phyloP scores from a whole-genome alignment of 2,113 vertebrate genomes.

The Callorhinus ursinus region DNA sequence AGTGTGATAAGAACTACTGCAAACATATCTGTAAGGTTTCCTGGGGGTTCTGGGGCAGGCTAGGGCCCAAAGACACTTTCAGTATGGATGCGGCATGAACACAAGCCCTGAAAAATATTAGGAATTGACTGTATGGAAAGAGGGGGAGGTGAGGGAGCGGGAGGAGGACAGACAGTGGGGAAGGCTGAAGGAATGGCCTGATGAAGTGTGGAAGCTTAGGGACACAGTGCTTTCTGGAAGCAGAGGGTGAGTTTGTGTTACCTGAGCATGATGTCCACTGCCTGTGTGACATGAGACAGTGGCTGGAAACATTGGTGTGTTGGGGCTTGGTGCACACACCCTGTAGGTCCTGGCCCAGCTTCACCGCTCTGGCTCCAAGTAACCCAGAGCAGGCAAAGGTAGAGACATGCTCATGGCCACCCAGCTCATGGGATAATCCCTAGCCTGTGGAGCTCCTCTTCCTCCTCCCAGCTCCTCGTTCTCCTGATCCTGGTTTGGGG shows the following conservation, averaged over 20 bases:
- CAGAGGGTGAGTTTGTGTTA: not conserved
- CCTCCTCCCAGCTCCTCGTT: fast-evolving
- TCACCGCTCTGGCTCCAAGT: not conserved
- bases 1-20: no score
- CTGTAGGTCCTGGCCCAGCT: no score
- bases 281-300: not conserved
- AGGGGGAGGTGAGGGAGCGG: not conserved
- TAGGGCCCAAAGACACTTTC: not conserved
- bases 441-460: not conserved
- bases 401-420: not conserved
- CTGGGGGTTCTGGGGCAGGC: no score
- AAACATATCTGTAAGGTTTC: not conserved
- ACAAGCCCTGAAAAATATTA: not conserved
- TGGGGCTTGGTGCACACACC: no score
- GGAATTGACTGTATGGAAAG: not conserved
- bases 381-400: not conserved
- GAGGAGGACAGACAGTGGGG: fast-evolving
- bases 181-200: no score
- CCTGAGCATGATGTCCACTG: not conserved
- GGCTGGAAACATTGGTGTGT: not conserved
- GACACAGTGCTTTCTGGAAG: not conserved
- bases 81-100: no score
- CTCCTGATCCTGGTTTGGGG: not conserved
- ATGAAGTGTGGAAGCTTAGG: not conserved
- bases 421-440: no score